Conservation (phyloP, 2,797 vertebrate genomes). For the Neopelma chrysocephalum region DNA sequence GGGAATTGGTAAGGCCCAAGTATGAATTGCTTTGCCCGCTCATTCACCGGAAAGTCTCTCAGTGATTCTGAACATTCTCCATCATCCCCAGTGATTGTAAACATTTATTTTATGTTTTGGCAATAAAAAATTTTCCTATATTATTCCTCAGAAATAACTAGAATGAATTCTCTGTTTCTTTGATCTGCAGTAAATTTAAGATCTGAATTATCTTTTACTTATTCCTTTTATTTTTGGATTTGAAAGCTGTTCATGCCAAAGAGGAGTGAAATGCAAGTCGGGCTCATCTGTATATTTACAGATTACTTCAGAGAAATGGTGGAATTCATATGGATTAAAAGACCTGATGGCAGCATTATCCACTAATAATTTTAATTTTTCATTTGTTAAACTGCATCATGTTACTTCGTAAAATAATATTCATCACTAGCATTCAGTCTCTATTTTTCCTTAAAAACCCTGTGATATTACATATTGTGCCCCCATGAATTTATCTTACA, state of each 20-base stretch:
- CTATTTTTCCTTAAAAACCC: too few species aligned
- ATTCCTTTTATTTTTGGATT: conserved; percentile 2
- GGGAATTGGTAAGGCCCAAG: background rate
- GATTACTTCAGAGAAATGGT: too few species aligned
- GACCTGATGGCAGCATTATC: too few species aligned
- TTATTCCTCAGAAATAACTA: background rate
- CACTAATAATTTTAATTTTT: too few species aligned
- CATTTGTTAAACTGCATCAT: too few species aligned
- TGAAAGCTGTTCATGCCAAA: conserved; percentile 34
- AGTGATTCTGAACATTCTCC: background rate
- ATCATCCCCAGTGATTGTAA: background rate
- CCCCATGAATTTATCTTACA: too few species aligned
- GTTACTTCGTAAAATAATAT: too few species aligned
- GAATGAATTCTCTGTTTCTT: background rate
- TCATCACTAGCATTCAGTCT: too few species aligned
- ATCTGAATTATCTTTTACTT: background rate
- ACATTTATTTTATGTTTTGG: background rate
- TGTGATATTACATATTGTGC: too few species aligned
- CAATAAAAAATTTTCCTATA: background rate
- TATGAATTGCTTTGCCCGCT: background rate
- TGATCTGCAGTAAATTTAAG: too few species aligned
- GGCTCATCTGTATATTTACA: background rate
- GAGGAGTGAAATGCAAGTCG: conserved; percentile 17
- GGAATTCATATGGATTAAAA: too few species aligned
- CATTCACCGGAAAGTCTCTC: background rate